A percentile compares a stretch with the other conserved stretches of the same genome.
Evolutionary conservation across 2,888 invertebrate species (phyloP).

Genomic region (Poecilobothrus nobilitatus): DNA sequence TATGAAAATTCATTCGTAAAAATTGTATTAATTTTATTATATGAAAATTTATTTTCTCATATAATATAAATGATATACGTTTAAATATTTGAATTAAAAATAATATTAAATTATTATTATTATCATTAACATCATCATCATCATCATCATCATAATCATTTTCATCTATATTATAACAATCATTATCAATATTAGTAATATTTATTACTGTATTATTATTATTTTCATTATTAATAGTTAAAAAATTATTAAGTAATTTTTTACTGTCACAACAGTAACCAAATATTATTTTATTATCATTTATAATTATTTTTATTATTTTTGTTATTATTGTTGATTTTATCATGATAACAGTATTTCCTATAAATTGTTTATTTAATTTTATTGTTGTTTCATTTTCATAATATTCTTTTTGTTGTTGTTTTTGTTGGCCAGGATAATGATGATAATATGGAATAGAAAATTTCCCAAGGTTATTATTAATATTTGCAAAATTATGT

Average conservation of each 20-base stretch:
- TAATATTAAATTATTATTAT: not conserved
- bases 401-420: not conserved
- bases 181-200: not conserved
- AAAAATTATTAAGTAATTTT: not conserved
- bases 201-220: not conserved
- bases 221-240: not conserved
- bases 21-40: slow-evolving; percentile 2
- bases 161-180: no score
- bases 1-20: slow-evolving; percentile 7
- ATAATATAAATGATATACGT: not conserved
- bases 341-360: not conserved
- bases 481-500: not conserved
- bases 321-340: not conserved
- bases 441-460: not conserved
- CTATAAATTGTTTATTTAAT: not conserved
- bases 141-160: not conserved
- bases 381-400: not conserved
- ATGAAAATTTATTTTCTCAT: not conserved
- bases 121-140: not conserved
- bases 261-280: not conserved
- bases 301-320: not conserved
- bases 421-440: not conserved
- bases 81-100: slow-evolving; percentile 2
- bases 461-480: slow-evolving; percentile 3
- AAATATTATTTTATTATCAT: not conserved